phyloP scores from a whole-genome alignment of 1,140 invertebrate genomes.

The Bombus fervidus region DNA sequence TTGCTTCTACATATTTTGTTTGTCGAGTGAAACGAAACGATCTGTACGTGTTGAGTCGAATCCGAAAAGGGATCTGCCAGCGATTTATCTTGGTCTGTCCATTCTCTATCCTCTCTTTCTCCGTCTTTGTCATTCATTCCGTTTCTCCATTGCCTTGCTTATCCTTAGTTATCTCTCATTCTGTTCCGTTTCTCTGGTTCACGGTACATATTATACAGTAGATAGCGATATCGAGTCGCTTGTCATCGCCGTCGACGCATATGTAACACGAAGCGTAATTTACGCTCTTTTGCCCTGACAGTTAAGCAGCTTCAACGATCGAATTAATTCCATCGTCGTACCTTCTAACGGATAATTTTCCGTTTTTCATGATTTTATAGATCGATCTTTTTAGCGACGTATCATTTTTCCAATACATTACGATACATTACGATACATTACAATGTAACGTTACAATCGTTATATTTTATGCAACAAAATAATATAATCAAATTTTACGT shows the following conservation, averaged over 20 bases:
- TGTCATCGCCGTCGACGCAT: conserved; percentile 39
- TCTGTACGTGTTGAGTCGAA: conserved; percentile 38
- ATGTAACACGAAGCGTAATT: conserved; percentile 46
- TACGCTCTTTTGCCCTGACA: neutral
- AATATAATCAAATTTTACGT: no score
- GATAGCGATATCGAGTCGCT: conserved; percentile 48
- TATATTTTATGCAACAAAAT: no score
- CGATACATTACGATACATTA: no score
- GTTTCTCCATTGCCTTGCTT: neutral
- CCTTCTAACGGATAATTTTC: no score
- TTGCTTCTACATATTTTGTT: no score
- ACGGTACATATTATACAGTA: neutral
- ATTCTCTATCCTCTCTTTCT: neutral
- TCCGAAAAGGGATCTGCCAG: conserved; percentile 29
- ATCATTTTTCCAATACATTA: no score
- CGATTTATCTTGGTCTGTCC: conserved; percentile 37
- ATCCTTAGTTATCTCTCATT: neutral
- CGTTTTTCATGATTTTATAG: no score
- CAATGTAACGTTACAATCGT: no score
- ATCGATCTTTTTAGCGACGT: no score
- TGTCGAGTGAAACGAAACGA: neutral
- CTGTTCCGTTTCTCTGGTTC: neutral
- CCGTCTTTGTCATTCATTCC: no score
- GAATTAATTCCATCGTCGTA: conserved; percentile 25
- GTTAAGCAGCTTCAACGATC: neutral